A percentile compares a stretch with the other conserved stretches of the same genome.
These are phyloP conservation scores for Zaprionus taronus DNA, from an alignment of 1,140 invertebrate genomes.

Conservation along the genomic window DNA sequence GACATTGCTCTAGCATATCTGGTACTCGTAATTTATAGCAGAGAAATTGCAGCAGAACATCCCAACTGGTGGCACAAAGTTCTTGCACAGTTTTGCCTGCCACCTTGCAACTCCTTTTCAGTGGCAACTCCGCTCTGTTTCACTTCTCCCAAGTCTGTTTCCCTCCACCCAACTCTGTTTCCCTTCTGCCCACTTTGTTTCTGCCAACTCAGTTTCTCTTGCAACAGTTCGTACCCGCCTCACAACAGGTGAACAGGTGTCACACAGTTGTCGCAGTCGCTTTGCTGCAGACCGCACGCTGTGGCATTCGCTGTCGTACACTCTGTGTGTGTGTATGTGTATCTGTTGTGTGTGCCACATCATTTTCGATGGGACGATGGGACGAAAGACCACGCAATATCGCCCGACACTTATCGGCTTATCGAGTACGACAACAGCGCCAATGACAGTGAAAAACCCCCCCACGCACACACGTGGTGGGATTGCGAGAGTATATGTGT, in stretches of 20 bases:
- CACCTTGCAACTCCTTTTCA: too few relatives aligned
- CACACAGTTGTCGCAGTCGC: conserved; percentile 7
- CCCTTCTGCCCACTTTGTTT: too few relatives aligned
- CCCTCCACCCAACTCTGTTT: too few relatives aligned
- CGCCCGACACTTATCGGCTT: conserved; percentile 50
- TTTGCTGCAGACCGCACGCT: background rate
- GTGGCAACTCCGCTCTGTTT: too few relatives aligned
- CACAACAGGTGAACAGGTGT: conserved; percentile 23
- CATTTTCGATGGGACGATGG: conserved; percentile 16
- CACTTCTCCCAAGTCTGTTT: too few relatives aligned
- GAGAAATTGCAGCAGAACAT: too few relatives aligned
- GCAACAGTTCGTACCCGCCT: background rate
- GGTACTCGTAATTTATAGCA: too few relatives aligned
- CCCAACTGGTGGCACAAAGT: too few relatives aligned
- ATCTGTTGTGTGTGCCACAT: background rate
- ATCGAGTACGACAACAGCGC: conserved; percentile 7
- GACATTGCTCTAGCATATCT: too few relatives aligned
- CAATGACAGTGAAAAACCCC: conserved; percentile 33
- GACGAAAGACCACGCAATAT: conserved; percentile 18
- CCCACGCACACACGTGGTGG: conserved; percentile 14
- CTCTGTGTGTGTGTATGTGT: background rate
- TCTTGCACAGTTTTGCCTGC: too few relatives aligned
- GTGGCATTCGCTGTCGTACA: background rate
- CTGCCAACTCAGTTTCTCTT: too few relatives aligned
- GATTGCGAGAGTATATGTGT: background rate